Conservation (phyloP, 2,888 invertebrate genomes). For the Stenodera caucasica region DNA sequence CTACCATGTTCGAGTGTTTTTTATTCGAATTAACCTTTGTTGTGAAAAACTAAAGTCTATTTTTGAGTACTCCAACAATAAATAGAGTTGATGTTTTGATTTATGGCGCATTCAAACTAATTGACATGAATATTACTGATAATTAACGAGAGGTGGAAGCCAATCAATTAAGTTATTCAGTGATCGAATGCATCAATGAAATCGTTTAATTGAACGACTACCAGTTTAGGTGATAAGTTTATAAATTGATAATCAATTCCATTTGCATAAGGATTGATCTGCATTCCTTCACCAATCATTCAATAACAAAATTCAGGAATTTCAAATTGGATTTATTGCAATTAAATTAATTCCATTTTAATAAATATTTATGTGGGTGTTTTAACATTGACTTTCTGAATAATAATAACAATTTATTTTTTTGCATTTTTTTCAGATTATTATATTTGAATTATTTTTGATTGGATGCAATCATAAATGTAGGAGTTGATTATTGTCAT, state of each 20-base stretch:
- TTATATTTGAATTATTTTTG: constrained; percentile 1
- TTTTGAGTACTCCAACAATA: too few species aligned
- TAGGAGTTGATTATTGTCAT: not conserved
- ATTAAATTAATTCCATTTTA: not conserved
- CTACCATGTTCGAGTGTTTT: too few species aligned
- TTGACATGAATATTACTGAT: not conserved
- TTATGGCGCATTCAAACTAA: too few species aligned
- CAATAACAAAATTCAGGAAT: not conserved
- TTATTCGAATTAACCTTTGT: too few species aligned
- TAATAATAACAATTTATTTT: not conserved
- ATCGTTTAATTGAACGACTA: constrained; percentile 4
- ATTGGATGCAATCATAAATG: constrained; percentile 1
- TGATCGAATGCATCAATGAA: not conserved
- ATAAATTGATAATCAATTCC: not conserved
- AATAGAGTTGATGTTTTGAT: too few species aligned
- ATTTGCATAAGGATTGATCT: constrained; percentile 6
- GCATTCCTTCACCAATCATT: not conserved
- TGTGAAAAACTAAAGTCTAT: too few species aligned
- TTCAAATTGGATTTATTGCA: not conserved
- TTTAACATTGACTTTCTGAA: not conserved
- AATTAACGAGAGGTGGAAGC: not conserved
- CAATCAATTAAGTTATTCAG: not conserved
- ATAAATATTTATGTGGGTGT: not conserved
- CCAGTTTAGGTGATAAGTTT: constrained; percentile 2
- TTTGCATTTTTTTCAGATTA: not conserved